Evolutionary conservation across 2,888 invertebrate species (phyloP), one percentile per base, ranked within the genome.

Genomic region (Kryphioiulus occultus): DNA sequence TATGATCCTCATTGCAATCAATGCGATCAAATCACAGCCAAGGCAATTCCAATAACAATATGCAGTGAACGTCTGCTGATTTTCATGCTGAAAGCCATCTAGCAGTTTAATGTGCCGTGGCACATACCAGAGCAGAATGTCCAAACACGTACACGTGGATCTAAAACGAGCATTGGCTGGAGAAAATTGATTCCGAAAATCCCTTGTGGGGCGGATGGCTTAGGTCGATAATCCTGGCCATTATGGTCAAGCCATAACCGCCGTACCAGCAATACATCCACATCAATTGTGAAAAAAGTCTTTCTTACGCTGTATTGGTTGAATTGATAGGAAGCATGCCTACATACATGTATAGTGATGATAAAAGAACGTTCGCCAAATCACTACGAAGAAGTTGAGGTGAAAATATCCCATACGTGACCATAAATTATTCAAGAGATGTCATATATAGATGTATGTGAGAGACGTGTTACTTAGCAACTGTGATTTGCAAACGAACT

Each of bases 251-350:
- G 53, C 53, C 53, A 59, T 59, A 59, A 59, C 53, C 53, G 53
- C 53, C 53, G n/a, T 59, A 59, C 53, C n/a, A 59, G 53, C 53
- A 59, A 59, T 59, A 59, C 53, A 59, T 59, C 53, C n/a, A 59
- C 53, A 59, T 15, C 2, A 59, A 59, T n/a, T 7, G 53, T 17
- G 53, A 59, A n/a, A n/a, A 59, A 59, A 59, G 53, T n/a, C 53
- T 59, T 59, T 59, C 53, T n/a, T 59, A 59, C n/a, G n/a, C 53
- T 12, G n/a, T 59, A 59, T 19, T 59, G 53, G 17, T 2, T 59
- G n/a, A 59, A 59, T 47, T 47, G 47, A 47, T 59, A 59, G 53
- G 53, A 59, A 5, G 3, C 53, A 59, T 59, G 19, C 53, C 53
- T 59, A 59, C n/a, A 59, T 59, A n/a, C n/a, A n/a, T n/a, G n/a